Conservation (phyloP, 2,113 vertebrate genomes). For the Phylloscopus trochilus region DNA sequence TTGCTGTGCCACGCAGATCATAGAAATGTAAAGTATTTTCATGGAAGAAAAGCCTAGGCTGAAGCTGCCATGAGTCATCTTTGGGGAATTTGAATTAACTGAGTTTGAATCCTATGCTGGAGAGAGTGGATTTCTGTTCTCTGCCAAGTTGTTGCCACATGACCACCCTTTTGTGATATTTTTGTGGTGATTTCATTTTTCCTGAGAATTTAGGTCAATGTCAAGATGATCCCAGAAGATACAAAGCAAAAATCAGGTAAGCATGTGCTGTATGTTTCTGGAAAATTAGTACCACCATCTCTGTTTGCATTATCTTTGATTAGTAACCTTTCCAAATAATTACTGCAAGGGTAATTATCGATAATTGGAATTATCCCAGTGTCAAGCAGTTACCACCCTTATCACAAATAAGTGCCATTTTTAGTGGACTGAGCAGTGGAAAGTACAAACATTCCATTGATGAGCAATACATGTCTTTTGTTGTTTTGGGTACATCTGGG, state of each 20-base stretch:
- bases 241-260: neutral
- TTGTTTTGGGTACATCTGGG: neutral
- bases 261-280: neutral
- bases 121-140: neutral
- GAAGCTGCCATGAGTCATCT: neutral
- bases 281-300: neutral
- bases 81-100: neutral
- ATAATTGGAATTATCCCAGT: neutral
- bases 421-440: neutral
- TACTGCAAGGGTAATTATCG: neutral
- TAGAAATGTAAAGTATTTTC: constrained; percentile 26
- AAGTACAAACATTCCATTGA: neutral
- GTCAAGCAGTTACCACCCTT: neutral
- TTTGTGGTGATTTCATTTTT: neutral
- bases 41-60: neutral
- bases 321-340: neutral
- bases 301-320: neutral
- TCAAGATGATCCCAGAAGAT: neutral
- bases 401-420: neutral
- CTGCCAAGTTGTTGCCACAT: neutral
- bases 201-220: neutral
- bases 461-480: neutral
- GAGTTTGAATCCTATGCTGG: neutral
- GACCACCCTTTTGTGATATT: neutral
- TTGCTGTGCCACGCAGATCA: neutral